Base-by-base conservation (phyloP, 2,797 vertebrate species). In the Melanogrammus aeglefinus region DNA sequence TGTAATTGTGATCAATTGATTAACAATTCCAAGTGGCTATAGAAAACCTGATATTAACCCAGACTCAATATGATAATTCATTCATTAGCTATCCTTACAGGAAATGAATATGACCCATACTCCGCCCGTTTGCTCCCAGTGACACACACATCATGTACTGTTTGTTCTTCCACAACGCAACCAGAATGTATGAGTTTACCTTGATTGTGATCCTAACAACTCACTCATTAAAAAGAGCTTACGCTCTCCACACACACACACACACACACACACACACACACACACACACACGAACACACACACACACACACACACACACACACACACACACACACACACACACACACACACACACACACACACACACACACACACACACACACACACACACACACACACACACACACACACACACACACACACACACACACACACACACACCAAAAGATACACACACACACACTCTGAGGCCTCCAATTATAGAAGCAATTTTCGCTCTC, bases 191-290 rank as follows among this genome's bases (percentile, higher is more conserved):
- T 51, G 51, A 79, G 72, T 89, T 86, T 89, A 92, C 81, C 82
- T n/a, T 86, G 82, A 85, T 79, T 73, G 79, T 80, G 80, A 78
- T 74, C 79, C 21, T 73, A 80, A 87, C 82, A 88, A 90, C 85
- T 82, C 78, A 76, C 84, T 94, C 90, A 94, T 94, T 94, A 94
- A 94, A 95, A 94, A 90, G 89, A 94, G 93, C 93, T 95, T 94
- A 95, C 83, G 84, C 74, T 81, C 81, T 77, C 75, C 78, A 77
- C 71, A 31, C 63, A 72, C 81, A 82, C 75, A 31, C 36, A 57
- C 21, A 70, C 10, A 24, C 83, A 79, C 73, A 44, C 73, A 74
- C 39, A 44, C 73, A 74, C 73, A 74, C 39, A 44, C 73, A 44
- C 73, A 44, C 73, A 72, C 76, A 72, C 77, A 73, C 70, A 27